Evolutionary conservation across 2,113 vertebrate species (phyloP).

Genomic region (Terrapene triunguis): DNA sequence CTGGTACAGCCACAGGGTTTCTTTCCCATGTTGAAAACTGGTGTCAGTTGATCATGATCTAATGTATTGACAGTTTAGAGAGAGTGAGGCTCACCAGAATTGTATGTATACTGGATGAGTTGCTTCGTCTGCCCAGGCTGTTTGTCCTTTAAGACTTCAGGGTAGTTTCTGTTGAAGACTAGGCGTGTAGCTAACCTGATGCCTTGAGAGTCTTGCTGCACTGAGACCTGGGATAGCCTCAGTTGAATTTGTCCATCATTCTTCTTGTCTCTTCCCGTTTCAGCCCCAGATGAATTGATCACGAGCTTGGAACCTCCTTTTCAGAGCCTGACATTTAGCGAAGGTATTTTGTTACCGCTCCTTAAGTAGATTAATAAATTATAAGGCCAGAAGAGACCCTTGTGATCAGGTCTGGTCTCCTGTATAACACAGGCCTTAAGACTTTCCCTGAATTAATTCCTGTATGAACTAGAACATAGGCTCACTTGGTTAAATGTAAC

Average conservation of each 20-base stretch:
- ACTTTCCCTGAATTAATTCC: neutral
- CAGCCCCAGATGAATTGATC: neutral
- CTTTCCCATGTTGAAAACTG: too few species aligned
- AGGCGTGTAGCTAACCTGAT: neutral
- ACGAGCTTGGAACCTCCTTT: neutral
- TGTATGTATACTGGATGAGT: too few species aligned
- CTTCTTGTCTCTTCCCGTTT: neutral
- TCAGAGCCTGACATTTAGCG: neutral
- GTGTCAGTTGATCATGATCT: too few species aligned
- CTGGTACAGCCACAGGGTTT: too few species aligned
- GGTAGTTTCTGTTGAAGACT: neutral
- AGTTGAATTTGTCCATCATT: neutral
- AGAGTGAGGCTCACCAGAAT: too few species aligned
- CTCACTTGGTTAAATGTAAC: neutral
- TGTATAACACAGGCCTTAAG: neutral
- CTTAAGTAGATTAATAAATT: neutral
- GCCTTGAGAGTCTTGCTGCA: neutral
- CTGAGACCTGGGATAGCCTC: neutral
- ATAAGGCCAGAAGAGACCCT: neutral
- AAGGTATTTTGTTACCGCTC: neutral
- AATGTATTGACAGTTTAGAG: too few species aligned
- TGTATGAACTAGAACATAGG: neutral
- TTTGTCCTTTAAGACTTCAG: neutral
- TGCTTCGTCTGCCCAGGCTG: neutral
- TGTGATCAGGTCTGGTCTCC: neutral